Base-by-base conservation (phyloP, 2,888 invertebrate genomes). In the Candidula unifasciata region DNA sequence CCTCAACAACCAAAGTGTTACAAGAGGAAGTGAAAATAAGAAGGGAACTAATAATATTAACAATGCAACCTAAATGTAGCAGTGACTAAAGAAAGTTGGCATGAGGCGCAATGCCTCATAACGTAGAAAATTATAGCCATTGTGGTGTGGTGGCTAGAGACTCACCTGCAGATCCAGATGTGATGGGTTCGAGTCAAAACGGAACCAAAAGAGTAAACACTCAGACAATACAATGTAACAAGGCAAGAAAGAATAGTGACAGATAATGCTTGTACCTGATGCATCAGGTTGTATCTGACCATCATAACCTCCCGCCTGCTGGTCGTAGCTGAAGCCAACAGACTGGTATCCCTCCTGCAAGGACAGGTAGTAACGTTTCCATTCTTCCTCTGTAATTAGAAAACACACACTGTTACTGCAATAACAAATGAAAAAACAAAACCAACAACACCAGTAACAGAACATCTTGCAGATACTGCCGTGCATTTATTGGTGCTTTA, bases 281-380 rank as follows among this genome's bases (percentile, higher is more conserved):
- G 37, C 33, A 60, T 78, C 35, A 24, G 24, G n/a, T 24, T 76
- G 52, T 52, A 24, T 27, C 24, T 81, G 78, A 3, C 33, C 83
- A 30, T 44, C 73, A 57, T 13, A 30, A 10, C 44, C 30, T 37
- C 77, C 77, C 27, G 73, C 10, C 71, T 71, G 85, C 60, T 86
- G 87, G 21, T 94, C 94, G 86, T 94, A 94, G 79, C 92, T 93
- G 89, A 94, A 94, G 35, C 93, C 94, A 21, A 94, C 94, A 86
- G 94, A 94, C 84, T 92, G 92, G 88, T 94, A 94, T 6, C 93
- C 93, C 78, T 93, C 91, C 10, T 92, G 90, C 44, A 94, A 86
- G 10, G 97, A 93, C 96, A 96, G 92, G 96, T 93, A 96, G 76
- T 97, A 95, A 81, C 98, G 95, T 94, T 98, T 98, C 93, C 97